These are phyloP conservation scores for Euphydryas editha DNA, from an alignment of 2,888 invertebrate genomes.

Conservation along the genomic window DNA sequence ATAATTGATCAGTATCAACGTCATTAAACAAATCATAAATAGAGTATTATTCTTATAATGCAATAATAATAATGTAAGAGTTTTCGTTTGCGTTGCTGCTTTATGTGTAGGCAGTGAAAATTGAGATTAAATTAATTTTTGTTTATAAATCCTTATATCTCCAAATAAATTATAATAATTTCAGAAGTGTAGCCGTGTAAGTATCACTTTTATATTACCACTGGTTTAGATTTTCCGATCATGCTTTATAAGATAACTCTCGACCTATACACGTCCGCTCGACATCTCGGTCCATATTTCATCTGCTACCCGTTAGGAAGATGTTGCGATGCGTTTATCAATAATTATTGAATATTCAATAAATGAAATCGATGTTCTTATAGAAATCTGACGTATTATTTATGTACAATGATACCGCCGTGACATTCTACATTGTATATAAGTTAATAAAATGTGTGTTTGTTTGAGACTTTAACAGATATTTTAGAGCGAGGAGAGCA, in stretches of 20 bases:
- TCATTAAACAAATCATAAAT: no score
- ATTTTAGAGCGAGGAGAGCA: no score
- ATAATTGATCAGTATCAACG: no score
- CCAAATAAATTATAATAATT: no score
- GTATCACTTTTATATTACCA: background rate
- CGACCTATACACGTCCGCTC: conserved; percentile 6
- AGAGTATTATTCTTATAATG: no score
- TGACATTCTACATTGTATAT: background rate
- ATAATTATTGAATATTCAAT: conserved; percentile 3
- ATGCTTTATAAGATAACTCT: conserved; percentile 15
- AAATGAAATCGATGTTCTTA: conserved; percentile 9
- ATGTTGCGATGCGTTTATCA: conserved; percentile 1
- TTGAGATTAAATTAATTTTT: no score
- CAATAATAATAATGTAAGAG: no score
- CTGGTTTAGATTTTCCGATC: background rate
- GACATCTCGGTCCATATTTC: conserved; percentile 9
- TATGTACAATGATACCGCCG: background rate
- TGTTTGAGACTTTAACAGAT: no score
- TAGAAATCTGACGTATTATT: background rate
- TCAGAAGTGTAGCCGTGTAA: no score
- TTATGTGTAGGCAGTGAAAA: no score
- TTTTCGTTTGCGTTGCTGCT: no score
- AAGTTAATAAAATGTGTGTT: background rate
- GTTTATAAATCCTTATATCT: no score
- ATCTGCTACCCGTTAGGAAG: conserved; percentile 4